These are phyloP conservation scores for Enteromius thamalakanensis DNA, from an alignment of 2,797 vertebrate genomes.

Conservation along the genomic window DNA sequence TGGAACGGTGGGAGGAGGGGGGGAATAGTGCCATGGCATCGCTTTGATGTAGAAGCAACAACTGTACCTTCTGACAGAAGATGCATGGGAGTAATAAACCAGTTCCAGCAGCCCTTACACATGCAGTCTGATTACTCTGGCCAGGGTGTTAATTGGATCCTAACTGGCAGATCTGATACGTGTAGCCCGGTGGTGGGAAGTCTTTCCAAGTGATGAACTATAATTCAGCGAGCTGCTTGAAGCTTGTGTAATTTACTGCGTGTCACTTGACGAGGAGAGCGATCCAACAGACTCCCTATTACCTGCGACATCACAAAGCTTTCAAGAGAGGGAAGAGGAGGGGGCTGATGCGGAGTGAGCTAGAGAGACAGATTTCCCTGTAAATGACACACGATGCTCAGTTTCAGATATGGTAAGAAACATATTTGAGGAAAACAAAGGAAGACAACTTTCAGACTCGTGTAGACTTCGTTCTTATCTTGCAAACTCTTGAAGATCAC, in stretches of 20 bases:
- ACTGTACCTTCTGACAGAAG: slow-evolving; percentile 99
- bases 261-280: slow-evolving; percentile 99
- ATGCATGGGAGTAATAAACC: slow-evolving; percentile 97
- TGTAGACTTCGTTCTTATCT: slow-evolving; percentile 2
- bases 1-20: slow-evolving; percentile 37
- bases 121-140: slow-evolving; percentile 98
- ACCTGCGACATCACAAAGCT: slow-evolving; percentile 93
- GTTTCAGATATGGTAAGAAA: slow-evolving; percentile 44
- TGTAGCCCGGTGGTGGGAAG: slow-evolving; percentile 91
- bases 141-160: slow-evolving; percentile 99
- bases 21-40: slow-evolving; percentile 65
- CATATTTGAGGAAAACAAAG: slow-evolving; percentile 35
- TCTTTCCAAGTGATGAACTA: slow-evolving; percentile 99
- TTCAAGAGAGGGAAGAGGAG: slow-evolving; percentile 71
- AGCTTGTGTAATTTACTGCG: slow-evolving; percentile 99
- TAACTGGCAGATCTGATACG: slow-evolving; percentile 99
- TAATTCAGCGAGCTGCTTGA: slow-evolving; percentile 99
- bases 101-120: slow-evolving; percentile 96
- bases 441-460: not conserved
- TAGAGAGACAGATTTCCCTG: slow-evolving; percentile 30
- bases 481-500: not conserved
- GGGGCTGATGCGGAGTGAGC: slow-evolving; percentile 66
- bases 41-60: slow-evolving; percentile 97
- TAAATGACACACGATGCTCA: slow-evolving; percentile 31
- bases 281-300: slow-evolving; percentile 98